Percentiles rank a stretch among this genome's conserved stretches.
Evolutionary conservation across 2,888 invertebrate genomes (phyloP).

Genomic region (Drosophila algonquin): DNA sequence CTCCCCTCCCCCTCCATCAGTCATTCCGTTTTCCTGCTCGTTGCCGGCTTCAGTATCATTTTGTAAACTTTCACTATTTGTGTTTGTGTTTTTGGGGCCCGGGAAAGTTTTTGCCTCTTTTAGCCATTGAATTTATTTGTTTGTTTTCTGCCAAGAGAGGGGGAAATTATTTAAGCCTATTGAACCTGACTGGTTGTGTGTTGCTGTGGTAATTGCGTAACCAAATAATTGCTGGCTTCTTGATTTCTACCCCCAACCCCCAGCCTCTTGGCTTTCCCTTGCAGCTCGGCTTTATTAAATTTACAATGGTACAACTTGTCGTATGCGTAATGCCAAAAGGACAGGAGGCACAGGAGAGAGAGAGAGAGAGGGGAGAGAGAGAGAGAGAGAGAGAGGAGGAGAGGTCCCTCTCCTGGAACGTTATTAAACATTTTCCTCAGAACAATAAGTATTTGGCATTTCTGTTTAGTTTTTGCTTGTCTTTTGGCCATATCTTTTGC

Average conservation of each 20-base stretch:
- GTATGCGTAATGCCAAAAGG: constrained; percentile 31
- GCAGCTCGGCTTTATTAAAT: constrained; percentile 52
- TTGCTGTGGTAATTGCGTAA: constrained; percentile 64
- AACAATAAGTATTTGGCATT: constrained; percentile 10
- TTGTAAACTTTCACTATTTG: constrained; percentile 69
- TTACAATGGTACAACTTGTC: constrained; percentile 50
- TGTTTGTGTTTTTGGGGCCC: constrained; percentile 37
- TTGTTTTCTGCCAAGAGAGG: constrained; percentile 58
- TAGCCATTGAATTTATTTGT: constrained; percentile 71
- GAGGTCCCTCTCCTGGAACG: constrained; percentile 2
- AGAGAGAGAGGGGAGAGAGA: not conserved
- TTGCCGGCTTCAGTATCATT: constrained; percentile 50
- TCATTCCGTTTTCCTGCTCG: constrained; percentile 14
- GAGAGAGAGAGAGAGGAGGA: not conserved
- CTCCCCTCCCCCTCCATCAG: not conserved
- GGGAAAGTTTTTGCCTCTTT: constrained; percentile 65
- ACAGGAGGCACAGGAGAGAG: too few species aligned
- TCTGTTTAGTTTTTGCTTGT: constrained; percentile 28
- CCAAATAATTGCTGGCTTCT: constrained; percentile 58
- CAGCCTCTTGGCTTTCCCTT: too few species aligned
- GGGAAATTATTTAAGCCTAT: constrained; percentile 59
- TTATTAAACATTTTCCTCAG: constrained; percentile 33
- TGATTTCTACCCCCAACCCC: constrained; percentile 42
- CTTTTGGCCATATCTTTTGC: constrained; percentile 9
- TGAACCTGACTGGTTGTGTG: constrained; percentile 54